phyloP scores from a whole-genome alignment of 2,797 vertebrate species.

The Orestias chungarensis region DNA sequence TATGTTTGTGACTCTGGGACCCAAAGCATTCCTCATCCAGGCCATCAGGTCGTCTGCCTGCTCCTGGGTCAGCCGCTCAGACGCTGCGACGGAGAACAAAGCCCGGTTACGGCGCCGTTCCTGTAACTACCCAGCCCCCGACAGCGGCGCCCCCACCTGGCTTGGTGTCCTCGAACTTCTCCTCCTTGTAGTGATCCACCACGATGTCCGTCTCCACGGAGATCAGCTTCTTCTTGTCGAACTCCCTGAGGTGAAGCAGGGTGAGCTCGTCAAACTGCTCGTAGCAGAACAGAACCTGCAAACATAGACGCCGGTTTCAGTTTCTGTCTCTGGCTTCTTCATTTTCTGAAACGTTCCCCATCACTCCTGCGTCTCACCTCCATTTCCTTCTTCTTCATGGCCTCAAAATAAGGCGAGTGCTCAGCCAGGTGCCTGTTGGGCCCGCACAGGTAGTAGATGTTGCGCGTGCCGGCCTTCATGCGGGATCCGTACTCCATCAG shows the following conservation, averaged over 20 bases:
- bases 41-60: constrained; percentile 89
- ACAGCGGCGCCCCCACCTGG: too few relatives aligned
- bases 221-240: constrained; percentile 95
- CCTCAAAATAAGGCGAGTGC: constrained; percentile 94
- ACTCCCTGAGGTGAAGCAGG: constrained; percentile 91
- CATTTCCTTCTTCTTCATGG: constrained; percentile 94
- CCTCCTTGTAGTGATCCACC: constrained; percentile 97
- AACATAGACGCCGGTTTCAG: background rate
- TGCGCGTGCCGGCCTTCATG: constrained; percentile 91
- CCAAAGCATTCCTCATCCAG: constrained; percentile 93
- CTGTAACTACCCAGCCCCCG: too few relatives aligned
- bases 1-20: constrained; percentile 84
- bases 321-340: background rate
- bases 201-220: constrained; percentile 97
- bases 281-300: constrained; percentile 95
- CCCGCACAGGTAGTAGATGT: constrained; percentile 94
- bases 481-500: constrained; percentile 87
- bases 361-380: constrained; percentile 79
- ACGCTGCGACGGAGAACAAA: constrained; percentile 64
- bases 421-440: constrained; percentile 93
- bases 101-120: constrained; percentile 6
- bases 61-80: constrained; percentile 84
- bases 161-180: constrained; percentile 86
- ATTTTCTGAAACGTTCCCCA: background rate
- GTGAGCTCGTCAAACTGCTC: constrained; percentile 98